Percentiles rank a stretch among this genome's conserved stretches.
These are phyloP conservation scores for Furcifer pardalis DNA, from an alignment of 2,797 vertebrate species.

Conservation along the genomic window DNA sequence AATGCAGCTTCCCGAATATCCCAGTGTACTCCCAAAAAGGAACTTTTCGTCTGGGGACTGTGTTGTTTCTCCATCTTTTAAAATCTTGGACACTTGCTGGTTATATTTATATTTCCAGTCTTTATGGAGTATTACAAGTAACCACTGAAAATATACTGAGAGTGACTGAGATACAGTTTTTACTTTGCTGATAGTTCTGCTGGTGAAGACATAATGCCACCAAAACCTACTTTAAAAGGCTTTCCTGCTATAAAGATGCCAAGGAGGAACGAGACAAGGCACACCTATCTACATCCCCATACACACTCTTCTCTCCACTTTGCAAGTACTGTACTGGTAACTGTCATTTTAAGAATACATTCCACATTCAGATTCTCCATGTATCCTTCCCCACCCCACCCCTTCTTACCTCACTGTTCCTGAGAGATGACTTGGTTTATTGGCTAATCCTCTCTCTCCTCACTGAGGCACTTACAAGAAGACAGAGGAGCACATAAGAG, in stretches of 20 bases:
- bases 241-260: background rate
- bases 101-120: background rate
- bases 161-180: background rate
- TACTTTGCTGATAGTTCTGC: background rate
- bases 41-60: too few relatives aligned
- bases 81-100: too few relatives aligned
- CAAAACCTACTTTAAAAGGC: background rate
- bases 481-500: conserved; percentile 15
- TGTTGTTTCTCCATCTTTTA: too few relatives aligned
- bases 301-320: conserved; percentile 1
- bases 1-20: too few relatives aligned
- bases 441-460: conserved; percentile 46
- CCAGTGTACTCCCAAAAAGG: too few relatives aligned
- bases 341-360: conserved; percentile 16
- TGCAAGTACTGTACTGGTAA: conserved; percentile 1
- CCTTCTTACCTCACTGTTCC: background rate
- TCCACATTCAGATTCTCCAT: conserved; percentile 7
- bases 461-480: conserved; percentile 47
- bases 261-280: background rate
- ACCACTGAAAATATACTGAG: background rate
- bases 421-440: background rate
- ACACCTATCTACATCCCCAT: background rate
- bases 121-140: background rate
- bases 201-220: background rate
- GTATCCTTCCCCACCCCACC: background rate